Conservation (phyloP, 1,140 invertebrate species). For the Lamellibrachia luymesi region DNA sequence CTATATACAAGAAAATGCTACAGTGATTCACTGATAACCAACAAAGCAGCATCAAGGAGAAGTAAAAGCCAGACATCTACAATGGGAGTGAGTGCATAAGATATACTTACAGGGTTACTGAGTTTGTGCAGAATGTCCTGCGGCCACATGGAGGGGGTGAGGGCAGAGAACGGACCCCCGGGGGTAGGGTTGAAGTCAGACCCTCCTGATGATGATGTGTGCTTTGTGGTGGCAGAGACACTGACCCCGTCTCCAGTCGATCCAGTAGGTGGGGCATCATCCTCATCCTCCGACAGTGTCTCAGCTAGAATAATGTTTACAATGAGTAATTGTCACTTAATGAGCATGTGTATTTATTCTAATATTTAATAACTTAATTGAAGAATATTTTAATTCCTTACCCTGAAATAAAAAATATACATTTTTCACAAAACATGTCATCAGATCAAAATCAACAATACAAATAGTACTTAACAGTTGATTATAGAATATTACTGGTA, state of each 20-base stretch:
- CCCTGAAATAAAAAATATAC: slow-evolving; percentile 11
- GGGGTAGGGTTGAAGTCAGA: slow-evolving; percentile 52
- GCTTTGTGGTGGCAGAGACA: slow-evolving; percentile 54
- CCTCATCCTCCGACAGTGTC: slow-evolving; percentile 79
- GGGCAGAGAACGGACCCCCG: slow-evolving; percentile 71
- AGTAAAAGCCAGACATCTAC: background rate
- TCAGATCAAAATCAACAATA: background rate
- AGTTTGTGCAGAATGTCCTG: slow-evolving; percentile 83
- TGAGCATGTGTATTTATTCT: slow-evolving; percentile 4
- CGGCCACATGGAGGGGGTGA: slow-evolving; percentile 95
- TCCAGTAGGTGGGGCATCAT: slow-evolving; percentile 55
- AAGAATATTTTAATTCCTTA: background rate
- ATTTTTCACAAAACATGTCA: background rate
- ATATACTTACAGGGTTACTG: slow-evolving; percentile 52
- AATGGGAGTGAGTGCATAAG: background rate
- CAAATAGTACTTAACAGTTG: background rate
- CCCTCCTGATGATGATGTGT: slow-evolving; percentile 32
- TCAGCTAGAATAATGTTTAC: slow-evolving; percentile 63
- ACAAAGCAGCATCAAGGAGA: background rate
- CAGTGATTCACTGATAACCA: background rate
- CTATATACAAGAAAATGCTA: background rate
- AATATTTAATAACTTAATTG: slow-evolving; percentile 2
- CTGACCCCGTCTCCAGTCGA: slow-evolving; percentile 57
- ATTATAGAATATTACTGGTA: slow-evolving; percentile 1
- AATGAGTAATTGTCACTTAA: slow-evolving; percentile 56